phyloP scores from a whole-genome alignment of 2,888 invertebrate genomes.

The Strigamia crassipes region DNA sequence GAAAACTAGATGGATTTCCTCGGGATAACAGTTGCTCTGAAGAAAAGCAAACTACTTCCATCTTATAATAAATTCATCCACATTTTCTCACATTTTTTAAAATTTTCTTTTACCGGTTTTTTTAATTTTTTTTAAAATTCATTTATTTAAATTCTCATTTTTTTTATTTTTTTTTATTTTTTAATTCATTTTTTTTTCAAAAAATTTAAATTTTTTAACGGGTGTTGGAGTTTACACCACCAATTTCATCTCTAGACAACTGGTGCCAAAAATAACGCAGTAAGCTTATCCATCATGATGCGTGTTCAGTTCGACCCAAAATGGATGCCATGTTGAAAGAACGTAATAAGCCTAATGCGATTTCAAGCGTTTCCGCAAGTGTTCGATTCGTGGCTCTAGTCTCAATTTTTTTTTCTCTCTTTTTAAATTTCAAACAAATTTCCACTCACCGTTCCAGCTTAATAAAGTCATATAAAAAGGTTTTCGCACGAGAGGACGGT shows the following conservation, averaged over 20 bases:
- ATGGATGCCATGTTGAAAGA: conserved; percentile 14
- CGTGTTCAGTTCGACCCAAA: conserved; percentile 1
- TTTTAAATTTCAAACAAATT: background rate
- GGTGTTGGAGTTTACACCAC: background rate
- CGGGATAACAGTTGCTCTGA: conserved; percentile 93
- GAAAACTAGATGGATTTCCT: conserved; percentile 74
- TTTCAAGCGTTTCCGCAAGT: background rate
- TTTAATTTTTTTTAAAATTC: no score
- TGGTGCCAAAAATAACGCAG: conserved; percentile 11
- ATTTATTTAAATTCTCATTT: no score
- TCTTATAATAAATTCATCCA: background rate
- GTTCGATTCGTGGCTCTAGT: background rate
- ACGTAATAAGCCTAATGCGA: background rate
- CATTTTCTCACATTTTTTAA: background rate
- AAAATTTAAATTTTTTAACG: background rate
- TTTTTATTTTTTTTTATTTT: background rate
- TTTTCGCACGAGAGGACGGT: conserved; percentile 83
- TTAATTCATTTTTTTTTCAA: background rate
- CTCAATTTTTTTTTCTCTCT: background rate
- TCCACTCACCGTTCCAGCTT: conserved; percentile 82
- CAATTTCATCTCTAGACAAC: background rate
- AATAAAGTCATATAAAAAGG: conserved; percentile 96
- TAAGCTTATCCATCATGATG: background rate
- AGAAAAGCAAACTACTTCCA: conserved; percentile 58
- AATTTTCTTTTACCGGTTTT: no score